Percentiles rank a stretch among this genome's conserved stretches.
Conservation (phyloP, 2,797 vertebrate genomes). For the Crax fasciolata region DNA sequence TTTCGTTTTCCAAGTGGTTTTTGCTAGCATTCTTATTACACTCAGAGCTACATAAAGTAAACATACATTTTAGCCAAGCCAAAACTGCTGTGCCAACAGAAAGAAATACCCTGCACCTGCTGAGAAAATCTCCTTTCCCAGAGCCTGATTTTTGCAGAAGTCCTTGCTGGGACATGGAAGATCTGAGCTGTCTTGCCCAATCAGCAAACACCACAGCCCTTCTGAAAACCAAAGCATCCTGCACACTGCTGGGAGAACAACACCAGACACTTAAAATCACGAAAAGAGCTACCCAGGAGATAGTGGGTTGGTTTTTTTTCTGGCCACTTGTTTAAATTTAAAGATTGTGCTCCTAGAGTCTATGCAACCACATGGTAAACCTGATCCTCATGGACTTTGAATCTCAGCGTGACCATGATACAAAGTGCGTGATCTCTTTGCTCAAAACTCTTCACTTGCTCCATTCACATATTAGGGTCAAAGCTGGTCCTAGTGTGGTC, state of each 20-base stretch:
- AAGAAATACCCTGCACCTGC: conserved; percentile 45
- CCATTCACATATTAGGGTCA: background rate
- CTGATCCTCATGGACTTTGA: background rate
- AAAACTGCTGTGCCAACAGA: conserved; percentile 11
- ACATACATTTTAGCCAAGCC: background rate
- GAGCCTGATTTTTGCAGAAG: background rate
- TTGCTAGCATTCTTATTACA: conserved; percentile 20
- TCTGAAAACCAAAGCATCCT: background rate
- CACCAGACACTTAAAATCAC: background rate
- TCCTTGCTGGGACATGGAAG: background rate
- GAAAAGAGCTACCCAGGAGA: background rate
- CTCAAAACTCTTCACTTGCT: background rate
- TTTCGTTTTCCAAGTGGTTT: conserved; percentile 56
- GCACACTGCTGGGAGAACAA: background rate
- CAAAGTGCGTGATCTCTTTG: fast-evolving
- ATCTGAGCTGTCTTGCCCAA: background rate
- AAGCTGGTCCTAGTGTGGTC: background rate
- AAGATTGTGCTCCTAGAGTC: background rate
- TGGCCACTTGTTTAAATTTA: background rate
- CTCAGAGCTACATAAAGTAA: conserved; percentile 9
- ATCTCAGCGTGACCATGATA: background rate
- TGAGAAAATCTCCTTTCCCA: conserved; percentile 26
- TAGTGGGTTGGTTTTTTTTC: fast-evolving
- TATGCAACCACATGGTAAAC: background rate
- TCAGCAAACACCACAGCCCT: background rate